Conservation (phyloP, 2,888 invertebrate species). For the Schizotus pectinicornis region DNA sequence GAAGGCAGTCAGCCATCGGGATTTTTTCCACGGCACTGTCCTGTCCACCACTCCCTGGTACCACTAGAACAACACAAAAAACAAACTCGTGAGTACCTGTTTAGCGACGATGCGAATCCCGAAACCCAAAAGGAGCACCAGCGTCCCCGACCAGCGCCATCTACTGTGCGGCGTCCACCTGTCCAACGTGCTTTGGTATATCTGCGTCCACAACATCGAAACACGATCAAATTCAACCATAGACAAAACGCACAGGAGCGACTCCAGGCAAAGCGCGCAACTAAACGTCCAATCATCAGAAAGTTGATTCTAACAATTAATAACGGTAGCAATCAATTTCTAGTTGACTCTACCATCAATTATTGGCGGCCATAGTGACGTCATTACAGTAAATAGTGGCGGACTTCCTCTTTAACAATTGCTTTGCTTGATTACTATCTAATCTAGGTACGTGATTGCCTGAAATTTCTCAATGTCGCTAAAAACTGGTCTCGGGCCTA, state of each 20-base stretch:
- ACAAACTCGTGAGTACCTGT: conserved; percentile 67
- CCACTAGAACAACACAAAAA: conserved; percentile 58
- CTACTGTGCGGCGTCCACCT: conserved; percentile 83
- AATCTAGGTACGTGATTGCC: not conserved
- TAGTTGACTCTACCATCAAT: not conserved
- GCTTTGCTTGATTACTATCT: not conserved
- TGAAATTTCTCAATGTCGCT: not conserved
- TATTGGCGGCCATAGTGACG: too few relatives aligned
- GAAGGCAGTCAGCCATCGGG: conserved; percentile 56
- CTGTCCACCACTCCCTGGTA: conserved; percentile 61
- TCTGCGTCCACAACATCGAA: conserved; percentile 57
- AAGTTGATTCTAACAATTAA: not conserved
- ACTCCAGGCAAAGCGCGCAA: not conserved
- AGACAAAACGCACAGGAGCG: too few relatives aligned
- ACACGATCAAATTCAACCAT: too few relatives aligned
- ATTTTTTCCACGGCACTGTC: conserved; percentile 59
- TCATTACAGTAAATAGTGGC: too few relatives aligned
- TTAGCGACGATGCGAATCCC: conserved; percentile 80
- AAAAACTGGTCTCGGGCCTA: too few relatives aligned
- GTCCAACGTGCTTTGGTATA: conserved; percentile 86
- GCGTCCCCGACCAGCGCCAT: conserved; percentile 80
- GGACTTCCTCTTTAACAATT: too few relatives aligned
- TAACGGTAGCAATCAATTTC: not conserved
- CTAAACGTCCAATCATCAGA: not conserved
- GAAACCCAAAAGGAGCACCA: conserved; percentile 74